Evolutionary conservation across 2,113 vertebrate genomes (phyloP).

Genomic region (Phalacrocorax brasilianus): DNA sequence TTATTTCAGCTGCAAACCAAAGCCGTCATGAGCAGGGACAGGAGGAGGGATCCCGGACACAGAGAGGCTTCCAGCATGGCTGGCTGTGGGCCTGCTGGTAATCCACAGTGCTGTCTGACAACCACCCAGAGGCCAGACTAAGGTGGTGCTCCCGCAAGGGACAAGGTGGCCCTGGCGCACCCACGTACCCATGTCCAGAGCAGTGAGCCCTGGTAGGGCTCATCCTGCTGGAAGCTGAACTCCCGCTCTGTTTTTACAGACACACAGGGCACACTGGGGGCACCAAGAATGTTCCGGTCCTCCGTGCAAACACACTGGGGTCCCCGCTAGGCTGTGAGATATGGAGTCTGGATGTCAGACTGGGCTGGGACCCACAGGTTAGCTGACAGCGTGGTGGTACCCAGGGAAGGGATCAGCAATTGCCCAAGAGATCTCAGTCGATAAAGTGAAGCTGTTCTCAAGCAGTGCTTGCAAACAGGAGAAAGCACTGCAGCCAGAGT

Average conservation of each 20-base stretch:
- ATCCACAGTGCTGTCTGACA: not conserved
- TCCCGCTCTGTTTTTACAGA: not conserved
- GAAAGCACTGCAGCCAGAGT: not conserved
- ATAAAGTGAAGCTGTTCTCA: not conserved
- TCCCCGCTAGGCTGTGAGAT: accelerated
- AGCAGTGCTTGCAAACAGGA: not conserved
- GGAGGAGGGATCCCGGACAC: not conserved
- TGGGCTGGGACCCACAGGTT: not conserved
- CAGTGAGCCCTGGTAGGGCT: not conserved
- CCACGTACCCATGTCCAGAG: not conserved
- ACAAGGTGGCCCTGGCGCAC: not conserved
- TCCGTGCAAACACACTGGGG: not conserved
- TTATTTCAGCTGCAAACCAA: conserved; percentile 17
- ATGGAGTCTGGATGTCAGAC: not conserved
- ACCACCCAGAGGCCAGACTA: not conserved
- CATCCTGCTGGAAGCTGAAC: not conserved
- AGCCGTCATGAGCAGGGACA: not conserved
- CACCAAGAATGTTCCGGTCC: not conserved
- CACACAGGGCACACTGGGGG: accelerated
- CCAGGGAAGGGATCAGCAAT: not conserved
- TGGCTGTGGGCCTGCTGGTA: not conserved
- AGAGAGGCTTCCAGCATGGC: not conserved
- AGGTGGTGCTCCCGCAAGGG: not conserved
- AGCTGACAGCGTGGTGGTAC: not conserved
- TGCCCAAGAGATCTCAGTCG: not conserved